A percentile compares a stretch with the other conserved stretches of the same genome.
Evolutionary conservation across 2,888 invertebrate genomes (phyloP).

Genomic region (Tricholauxania praeusta): DNA sequence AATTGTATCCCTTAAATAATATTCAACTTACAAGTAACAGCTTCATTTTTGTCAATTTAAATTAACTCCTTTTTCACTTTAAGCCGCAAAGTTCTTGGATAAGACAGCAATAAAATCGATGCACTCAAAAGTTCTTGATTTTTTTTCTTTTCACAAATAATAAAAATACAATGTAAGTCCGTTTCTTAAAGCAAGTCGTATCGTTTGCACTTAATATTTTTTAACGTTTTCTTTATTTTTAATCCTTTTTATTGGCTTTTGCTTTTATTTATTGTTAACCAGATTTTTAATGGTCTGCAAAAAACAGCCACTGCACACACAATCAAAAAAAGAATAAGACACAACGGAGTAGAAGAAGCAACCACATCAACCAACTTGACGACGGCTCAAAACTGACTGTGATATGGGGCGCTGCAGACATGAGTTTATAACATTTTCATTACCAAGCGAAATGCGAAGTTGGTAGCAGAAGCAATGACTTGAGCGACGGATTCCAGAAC

Average conservation of each 20-base stretch:
- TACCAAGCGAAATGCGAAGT: slow-evolving; percentile 39
- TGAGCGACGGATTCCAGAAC: slow-evolving; percentile 23
- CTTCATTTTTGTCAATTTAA: slow-evolving; percentile 47
- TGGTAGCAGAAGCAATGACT: slow-evolving; percentile 5
- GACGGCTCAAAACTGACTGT: slow-evolving; percentile 66
- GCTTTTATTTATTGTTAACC: slow-evolving; percentile 5
- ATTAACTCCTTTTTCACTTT: background rate
- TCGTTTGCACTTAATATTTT: slow-evolving; percentile 25
- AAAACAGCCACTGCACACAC: too few relatives aligned
- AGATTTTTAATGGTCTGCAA: slow-evolving; percentile 37
- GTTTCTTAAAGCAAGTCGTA: too few relatives aligned
- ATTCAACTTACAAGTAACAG: slow-evolving; percentile 52
- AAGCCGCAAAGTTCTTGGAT: background rate
- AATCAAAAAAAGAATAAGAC: background rate
- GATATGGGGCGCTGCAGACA: slow-evolving; percentile 56
- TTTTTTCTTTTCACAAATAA: too few relatives aligned
- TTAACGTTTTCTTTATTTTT: slow-evolving; percentile 29
- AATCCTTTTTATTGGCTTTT: slow-evolving; percentile 6
- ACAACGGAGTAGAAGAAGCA: slow-evolving; percentile 45
- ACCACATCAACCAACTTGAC: slow-evolving; percentile 56
- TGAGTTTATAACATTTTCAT: slow-evolving; percentile 66
- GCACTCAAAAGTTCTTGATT: background rate
- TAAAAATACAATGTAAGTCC: too few relatives aligned
- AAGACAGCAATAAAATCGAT: background rate
- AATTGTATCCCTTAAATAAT: slow-evolving; percentile 6